Conservation (phyloP, 2,888 invertebrate species). For the Mythimna loreyi region DNA sequence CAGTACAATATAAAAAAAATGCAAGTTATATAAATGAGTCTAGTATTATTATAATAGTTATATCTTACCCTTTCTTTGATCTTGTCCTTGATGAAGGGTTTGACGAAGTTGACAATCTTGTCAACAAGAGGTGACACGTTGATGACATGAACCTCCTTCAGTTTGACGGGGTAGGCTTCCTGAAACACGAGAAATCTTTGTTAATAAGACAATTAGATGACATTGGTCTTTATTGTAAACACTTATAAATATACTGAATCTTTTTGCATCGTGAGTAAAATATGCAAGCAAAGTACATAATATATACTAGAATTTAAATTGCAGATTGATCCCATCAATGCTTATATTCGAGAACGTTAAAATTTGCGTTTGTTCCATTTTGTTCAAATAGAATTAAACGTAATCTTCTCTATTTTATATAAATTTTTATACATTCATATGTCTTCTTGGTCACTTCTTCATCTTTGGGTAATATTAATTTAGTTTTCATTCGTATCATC, state of each 20-base stretch:
- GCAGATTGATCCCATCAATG: neutral
- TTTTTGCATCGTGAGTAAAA: neutral
- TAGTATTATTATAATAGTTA: neutral
- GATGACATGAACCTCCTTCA: conserved; percentile 96
- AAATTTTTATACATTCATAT: neutral
- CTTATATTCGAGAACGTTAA: neutral
- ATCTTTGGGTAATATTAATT: neutral
- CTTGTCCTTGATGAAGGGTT: conserved; percentile 97
- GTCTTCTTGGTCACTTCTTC: neutral
- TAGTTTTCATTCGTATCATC: too few relatives aligned
- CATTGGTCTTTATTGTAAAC: neutral
- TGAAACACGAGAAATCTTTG: conserved; percentile 70
- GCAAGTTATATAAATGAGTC: neutral
- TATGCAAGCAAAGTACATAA: neutral
- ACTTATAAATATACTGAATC: neutral
- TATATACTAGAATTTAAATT: neutral
- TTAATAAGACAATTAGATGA: neutral
- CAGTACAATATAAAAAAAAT: neutral
- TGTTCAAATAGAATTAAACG: neutral
- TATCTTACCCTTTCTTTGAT: conserved; percentile 93
- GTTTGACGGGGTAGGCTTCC: conserved; percentile 97
- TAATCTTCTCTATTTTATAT: neutral
- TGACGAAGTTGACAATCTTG: conserved; percentile 96
- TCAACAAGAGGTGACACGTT: conserved; percentile 96
- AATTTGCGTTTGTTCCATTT: neutral